Evolutionary conservation across 2,888 invertebrate genomes (phyloP).

Genomic region (Noctua janthe): DNA sequence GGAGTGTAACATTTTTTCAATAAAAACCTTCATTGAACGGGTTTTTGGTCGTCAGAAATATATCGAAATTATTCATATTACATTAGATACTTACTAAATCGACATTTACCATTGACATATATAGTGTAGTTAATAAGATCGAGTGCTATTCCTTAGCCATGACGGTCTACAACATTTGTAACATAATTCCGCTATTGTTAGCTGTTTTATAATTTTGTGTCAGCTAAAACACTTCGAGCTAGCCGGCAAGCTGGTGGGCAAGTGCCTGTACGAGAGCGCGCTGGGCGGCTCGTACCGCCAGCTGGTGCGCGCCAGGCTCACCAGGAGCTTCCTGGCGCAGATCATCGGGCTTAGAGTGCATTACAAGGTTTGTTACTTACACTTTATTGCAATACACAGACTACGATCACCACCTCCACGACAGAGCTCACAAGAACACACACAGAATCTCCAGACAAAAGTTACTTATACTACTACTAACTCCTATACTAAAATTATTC

Average conservation of each 20-base stretch:
- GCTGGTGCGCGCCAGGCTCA: slow-evolving; percentile 96
- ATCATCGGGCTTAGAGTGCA: slow-evolving; percentile 98
- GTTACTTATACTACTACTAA: too few species aligned
- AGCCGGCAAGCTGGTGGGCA: slow-evolving; percentile 98
- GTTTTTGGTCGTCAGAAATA: too few species aligned
- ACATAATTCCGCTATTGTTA: accelerated
- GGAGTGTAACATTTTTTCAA: not conserved
- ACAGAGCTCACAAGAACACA: not conserved
- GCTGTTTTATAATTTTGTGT: not conserved
- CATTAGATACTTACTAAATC: too few species aligned
- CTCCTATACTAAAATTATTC: too few species aligned
- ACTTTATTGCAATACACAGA: too few species aligned
- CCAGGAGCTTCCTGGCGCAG: slow-evolving; percentile 98
- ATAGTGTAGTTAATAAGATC: not conserved
- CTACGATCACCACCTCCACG: not conserved
- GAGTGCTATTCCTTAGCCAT: not conserved
- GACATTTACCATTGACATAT: not conserved
- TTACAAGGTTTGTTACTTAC: slow-evolving; percentile 92
- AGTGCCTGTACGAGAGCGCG: slow-evolving; percentile 98
- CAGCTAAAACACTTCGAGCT: slow-evolving; percentile 96
- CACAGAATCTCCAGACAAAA: not conserved
- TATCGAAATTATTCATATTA: too few species aligned
- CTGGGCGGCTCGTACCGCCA: slow-evolving; percentile 97
- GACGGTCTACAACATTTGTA: not conserved
- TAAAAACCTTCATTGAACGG: too few species aligned